Evolutionary conservation across 1,140 invertebrate species (phyloP), one percentile per base, ranked within the genome.

Genomic region (Anoplolepis gracilipes): DNA sequence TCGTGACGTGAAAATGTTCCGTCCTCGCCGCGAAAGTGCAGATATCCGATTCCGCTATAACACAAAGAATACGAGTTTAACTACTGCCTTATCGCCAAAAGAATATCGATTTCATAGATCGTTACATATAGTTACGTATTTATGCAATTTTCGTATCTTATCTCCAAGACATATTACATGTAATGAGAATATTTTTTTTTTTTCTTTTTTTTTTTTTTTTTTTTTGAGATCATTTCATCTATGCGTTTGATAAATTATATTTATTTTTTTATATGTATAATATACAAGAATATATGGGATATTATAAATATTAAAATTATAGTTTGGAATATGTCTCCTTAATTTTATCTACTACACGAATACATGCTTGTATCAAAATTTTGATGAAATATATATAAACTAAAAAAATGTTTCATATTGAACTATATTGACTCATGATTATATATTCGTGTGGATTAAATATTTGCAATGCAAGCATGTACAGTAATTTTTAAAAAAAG

Each of bases 41-140:
- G 94, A 98, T 97, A 95, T 98, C 97, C 90, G 97, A 97, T 96
- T 98, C 97, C 94, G 98, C 98, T 98, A 96, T 61, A 97, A 96
- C 91, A 94, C 91, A 90, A 49, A 85, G 88, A 59, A 69, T 19
- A 75, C n/a, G 53, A 46, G n/a, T 11, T 87, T 87, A 87, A 70
- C 49, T 64, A 61, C 42, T 42, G 42, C 8, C 67, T 19, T 69
- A 67, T 82, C 67, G 53, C 53, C 65, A 33, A 42, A 72, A 49
- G 16, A 49, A 49, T 49, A 49, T 49, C 46, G 67, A 81, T 42
- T 42, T 67, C 11, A 42, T 28, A 13, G 39, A 46, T 39, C 25
- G 65, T 59, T 72, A 59, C 25, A 19, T 30, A 59, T 49, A 57
- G 19, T 30, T 28, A 69, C 53, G 25, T 61, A 22, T 69, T 69